Evolutionary conservation across 1,140 invertebrate genomes (phyloP).

Genomic region (Eurosta solidaginis): DNA sequence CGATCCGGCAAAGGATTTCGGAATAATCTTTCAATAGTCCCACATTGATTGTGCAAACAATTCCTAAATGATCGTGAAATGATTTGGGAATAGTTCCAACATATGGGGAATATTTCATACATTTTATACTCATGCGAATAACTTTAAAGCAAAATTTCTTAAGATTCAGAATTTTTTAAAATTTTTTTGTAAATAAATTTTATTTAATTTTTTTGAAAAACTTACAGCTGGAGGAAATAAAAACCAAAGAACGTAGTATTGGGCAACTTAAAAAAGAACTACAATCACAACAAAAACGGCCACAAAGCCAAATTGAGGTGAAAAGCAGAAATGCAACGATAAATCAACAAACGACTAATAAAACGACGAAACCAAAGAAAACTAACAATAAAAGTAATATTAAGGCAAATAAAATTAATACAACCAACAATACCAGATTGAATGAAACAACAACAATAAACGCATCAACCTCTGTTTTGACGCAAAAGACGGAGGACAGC

Average conservation of each 20-base stretch:
- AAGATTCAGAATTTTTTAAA: no score
- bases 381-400: conserved; percentile 25
- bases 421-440: conserved; percentile 28
- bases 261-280: conserved; percentile 63
- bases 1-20: no score
- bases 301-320: conserved; percentile 48
- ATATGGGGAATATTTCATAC: no score
- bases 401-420: not conserved
- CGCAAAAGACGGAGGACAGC: conserved; percentile 17
- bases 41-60: no score
- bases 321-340: conserved; percentile 55
- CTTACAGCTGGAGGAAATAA: conserved; percentile 66
- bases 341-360: conserved; percentile 48
- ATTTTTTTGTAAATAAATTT: not conserved
- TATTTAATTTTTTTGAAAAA: no score
- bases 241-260: conserved; percentile 67
- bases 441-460: conserved; percentile 41
- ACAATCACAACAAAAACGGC: conserved; percentile 49
- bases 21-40: no score
- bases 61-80: no score
- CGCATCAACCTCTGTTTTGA: conserved; percentile 40
- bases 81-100: no score
- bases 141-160: no score
- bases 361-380: conserved; percentile 36
- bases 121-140: no score